These are phyloP conservation scores for Drosophila bocqueti DNA, from an alignment of 1,140 invertebrate species.

Conservation along the genomic window DNA sequence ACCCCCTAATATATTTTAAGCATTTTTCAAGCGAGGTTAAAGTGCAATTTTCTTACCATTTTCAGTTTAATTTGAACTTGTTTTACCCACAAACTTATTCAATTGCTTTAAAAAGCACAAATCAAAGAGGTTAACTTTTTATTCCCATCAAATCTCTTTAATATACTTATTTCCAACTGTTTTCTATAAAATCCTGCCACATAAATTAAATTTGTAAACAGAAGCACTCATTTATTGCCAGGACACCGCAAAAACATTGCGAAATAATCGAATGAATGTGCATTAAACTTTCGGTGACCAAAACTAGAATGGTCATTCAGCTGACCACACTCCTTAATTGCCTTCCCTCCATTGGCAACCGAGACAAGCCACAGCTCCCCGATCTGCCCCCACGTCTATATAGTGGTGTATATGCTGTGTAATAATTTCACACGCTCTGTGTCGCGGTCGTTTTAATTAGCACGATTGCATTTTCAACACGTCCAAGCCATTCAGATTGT, in stretches of 20 bases:
- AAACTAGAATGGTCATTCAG: constrained; percentile 9
- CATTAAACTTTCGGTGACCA: constrained; percentile 6
- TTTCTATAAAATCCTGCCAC: neutral
- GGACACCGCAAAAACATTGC: constrained; percentile 11
- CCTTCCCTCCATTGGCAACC: constrained; percentile 1
- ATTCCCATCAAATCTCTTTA: neutral
- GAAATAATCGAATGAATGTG: constrained; percentile 2
- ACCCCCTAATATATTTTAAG: neutral
- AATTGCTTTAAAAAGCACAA: neutral
- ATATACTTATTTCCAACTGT: neutral
- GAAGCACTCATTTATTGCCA: neutral
- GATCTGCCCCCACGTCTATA: constrained; percentile 28
- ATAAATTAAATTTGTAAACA: neutral
- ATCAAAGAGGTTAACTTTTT: too few species aligned
- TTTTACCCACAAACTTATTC: neutral
- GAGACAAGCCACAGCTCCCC: constrained; percentile 8
- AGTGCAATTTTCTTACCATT: neutral
- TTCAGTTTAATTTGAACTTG: neutral
- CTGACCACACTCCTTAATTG: constrained; percentile 30
- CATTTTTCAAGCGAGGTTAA: neutral
- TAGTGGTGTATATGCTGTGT: constrained; percentile 20
- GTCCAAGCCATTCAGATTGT: constrained; percentile 72
- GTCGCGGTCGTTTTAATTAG: constrained; percentile 80
- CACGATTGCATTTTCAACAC: constrained; percentile 80
- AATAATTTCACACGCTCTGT: constrained; percentile 78